Evolutionary conservation across 2,113 vertebrate species (phyloP), one percentile per base, ranked within the genome.

Genomic region (Pygoscelis adeliae): DNA sequence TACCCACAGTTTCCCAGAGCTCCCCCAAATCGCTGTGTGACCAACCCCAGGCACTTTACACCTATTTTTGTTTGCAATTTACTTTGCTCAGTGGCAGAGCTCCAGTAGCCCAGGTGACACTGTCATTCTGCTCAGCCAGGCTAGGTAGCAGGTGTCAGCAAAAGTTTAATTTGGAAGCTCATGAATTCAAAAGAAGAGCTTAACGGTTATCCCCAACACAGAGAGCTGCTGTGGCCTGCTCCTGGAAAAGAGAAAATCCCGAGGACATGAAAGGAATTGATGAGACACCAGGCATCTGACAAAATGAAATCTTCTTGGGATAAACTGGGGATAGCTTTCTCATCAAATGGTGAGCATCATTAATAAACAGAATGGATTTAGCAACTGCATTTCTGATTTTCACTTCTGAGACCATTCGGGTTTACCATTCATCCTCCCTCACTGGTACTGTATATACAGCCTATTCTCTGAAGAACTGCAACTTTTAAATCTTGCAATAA

Each of bases 161-260:
- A 85, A 95, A 96, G 93, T 96, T 97, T 93, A 96, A 98, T 97
- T 96, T 97, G 96, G 93, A 96, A 96, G 91, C 94, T 95, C 89
- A 94, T 88, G 93, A 95, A 96, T 97, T 97, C 91, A 55, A 95
- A 96, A 93, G 89, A 93, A 86, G 83, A 94, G 91, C 96, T 97
- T 87, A 92, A 62, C 34, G 2, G 73, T 93, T 96, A 95, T 95
- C 97, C 95, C 87, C 49, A 50, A 27, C 86, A 78, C 89, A 61
- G 91, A 87, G 83, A 89, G 62, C 94, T 89, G 92, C 90, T 87
- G 81, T 83, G 95, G 94, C 92, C 96, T 92, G 77, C 87, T 70
- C 87, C 92, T 55, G 83, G 77, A 94, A 72, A 84, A 93, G 83
- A 93, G 94, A 91, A 95, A 95, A 97, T 95, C 97, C 92, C 15